phyloP scores from a whole-genome alignment of 2,888 invertebrate genomes.

The Coleophora flavipennella region DNA sequence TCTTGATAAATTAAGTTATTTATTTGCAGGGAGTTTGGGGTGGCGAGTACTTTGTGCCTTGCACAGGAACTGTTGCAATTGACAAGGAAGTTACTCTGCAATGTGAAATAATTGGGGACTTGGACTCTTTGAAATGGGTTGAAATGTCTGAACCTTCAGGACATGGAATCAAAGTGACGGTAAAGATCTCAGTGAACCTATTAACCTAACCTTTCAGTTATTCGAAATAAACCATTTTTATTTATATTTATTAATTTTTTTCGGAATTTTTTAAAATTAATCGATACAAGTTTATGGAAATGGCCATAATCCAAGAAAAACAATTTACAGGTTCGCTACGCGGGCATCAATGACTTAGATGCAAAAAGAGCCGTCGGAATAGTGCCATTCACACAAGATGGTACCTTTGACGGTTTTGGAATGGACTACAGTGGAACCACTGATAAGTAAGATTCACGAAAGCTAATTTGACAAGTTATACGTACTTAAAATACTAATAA shows the following conservation, averaged over 20 bases:
- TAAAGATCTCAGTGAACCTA: too few species aligned
- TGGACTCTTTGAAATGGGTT: constrained; percentile 32
- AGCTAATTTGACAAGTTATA: too few species aligned
- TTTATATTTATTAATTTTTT: too few species aligned
- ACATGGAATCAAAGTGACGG: constrained; percentile 23
- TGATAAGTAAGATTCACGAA: constrained; percentile 20
- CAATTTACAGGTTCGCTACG: constrained; percentile 16
- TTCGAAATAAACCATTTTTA: too few species aligned
- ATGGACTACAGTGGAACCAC: constrained; percentile 46
- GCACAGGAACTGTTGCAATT: constrained; percentile 8
- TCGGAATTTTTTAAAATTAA: too few species aligned
- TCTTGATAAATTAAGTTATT: constrained; percentile 5
- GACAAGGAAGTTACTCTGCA: constrained; percentile 16
- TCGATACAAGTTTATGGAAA: too few species aligned
- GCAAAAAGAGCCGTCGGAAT: constrained; percentile 24
- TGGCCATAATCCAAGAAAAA: too few species aligned
- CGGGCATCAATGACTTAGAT: constrained; percentile 23
- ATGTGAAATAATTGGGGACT: constrained; percentile 21
- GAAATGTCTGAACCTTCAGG: constrained; percentile 17
- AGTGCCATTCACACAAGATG: constrained; percentile 6
- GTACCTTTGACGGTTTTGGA: constrained; percentile 20
- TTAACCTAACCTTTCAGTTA: too few species aligned
- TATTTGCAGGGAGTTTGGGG: constrained; percentile 25
- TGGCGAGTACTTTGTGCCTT: constrained; percentile 25
- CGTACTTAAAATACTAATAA: too few species aligned